These are phyloP conservation scores for Ranitomeya variabilis DNA, from an alignment of 2,113 vertebrate species.

Conservation along the genomic window DNA sequence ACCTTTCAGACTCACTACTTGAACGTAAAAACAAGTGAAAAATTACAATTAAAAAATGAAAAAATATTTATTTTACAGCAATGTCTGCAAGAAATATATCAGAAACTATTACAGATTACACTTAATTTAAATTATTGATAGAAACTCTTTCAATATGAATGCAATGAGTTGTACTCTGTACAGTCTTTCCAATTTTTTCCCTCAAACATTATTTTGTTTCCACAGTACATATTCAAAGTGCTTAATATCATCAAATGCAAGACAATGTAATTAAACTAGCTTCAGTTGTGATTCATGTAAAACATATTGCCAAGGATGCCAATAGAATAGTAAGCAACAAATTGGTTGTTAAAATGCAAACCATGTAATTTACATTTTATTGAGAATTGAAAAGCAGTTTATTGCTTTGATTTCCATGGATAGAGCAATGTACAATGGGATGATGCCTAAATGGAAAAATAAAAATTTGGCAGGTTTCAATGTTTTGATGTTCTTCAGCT, in stretches of 20 bases:
- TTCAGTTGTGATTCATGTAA: not conserved
- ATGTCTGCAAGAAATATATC: not conserved
- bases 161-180: not conserved
- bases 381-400: slow-evolving; percentile 29
- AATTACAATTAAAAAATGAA: not conserved
- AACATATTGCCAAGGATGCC: not conserved
- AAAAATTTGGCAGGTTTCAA: slow-evolving; percentile 17
- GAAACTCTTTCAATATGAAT: not conserved
- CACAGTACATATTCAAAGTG: not conserved
- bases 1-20: not conserved
- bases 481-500: slow-evolving; percentile 36
- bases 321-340: not conserved
- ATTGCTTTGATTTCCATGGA: slow-evolving; percentile 4
- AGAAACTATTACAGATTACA: not conserved
- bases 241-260: not conserved
- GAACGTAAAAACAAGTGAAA: not conserved
- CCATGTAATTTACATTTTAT: slow-evolving; percentile 9
- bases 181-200: not conserved
- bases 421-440: slow-evolving; percentile 18
- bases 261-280: not conserved
- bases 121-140: not conserved
- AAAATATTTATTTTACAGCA: not conserved
- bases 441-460: slow-evolving; percentile 28
- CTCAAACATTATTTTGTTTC: not conserved
- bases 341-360: slow-evolving; percentile 29